These are phyloP conservation scores for Pachyrhynchus sulphureomaculatus DNA, from an alignment of 1,140 invertebrate genomes.

Conservation along the genomic window DNA sequence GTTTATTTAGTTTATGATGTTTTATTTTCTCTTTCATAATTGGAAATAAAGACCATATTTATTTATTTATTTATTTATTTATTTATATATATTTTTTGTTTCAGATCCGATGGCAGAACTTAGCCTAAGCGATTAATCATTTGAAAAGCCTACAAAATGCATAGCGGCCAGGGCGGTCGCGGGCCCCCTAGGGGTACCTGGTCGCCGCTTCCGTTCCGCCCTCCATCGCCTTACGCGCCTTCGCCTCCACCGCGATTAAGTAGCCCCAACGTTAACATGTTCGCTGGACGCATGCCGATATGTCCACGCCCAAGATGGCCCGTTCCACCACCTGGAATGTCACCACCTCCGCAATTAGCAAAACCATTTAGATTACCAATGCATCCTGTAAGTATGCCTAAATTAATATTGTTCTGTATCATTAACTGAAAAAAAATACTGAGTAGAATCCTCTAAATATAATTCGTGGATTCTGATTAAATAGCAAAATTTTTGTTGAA, in stretches of 20 bases:
- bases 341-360: constrained; percentile 53
- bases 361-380: constrained; percentile 49
- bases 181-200: constrained; percentile 45
- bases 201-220: constrained; percentile 58
- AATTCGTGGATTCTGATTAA: too few species aligned
- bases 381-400: constrained; percentile 52
- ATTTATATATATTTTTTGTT: constrained; percentile 44
- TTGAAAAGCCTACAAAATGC: constrained; percentile 33
- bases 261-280: constrained; percentile 47
- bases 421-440: too few species aligned
- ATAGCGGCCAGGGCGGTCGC: constrained; percentile 50
- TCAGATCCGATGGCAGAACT: constrained; percentile 33
- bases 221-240: constrained; percentile 64
- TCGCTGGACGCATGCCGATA: constrained; percentile 51
- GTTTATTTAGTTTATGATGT: too few species aligned
- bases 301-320: constrained; percentile 66
- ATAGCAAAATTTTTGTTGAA: too few species aligned
- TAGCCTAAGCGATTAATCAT: not conserved
- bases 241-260: constrained; percentile 63
- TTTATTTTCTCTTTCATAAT: too few species aligned
- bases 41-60: too few species aligned
- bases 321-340: constrained; percentile 49
- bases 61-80: too few species aligned
- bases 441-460: too few species aligned
- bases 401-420: too few species aligned